These are phyloP conservation scores for Agriopis marginaria DNA, from an alignment of 2,888 invertebrate genomes.

Conservation along the genomic window DNA sequence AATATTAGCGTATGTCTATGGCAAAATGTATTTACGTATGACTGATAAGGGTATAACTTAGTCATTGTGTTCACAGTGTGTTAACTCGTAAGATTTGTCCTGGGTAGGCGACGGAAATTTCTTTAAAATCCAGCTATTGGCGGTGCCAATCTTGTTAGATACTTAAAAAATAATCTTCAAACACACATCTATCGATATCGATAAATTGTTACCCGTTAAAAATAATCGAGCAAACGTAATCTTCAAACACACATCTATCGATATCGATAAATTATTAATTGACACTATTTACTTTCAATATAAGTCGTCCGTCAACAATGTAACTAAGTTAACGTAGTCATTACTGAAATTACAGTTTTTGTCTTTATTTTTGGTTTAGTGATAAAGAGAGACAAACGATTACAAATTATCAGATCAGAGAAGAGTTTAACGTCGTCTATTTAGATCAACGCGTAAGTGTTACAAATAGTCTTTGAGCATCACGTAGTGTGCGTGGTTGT, in stretches of 20 bases:
- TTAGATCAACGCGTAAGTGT: slow-evolving; percentile 20
- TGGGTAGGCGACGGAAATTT: slow-evolving; percentile 24
- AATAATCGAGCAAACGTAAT: not conserved
- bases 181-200: not conserved
- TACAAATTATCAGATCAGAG: slow-evolving; percentile 6
- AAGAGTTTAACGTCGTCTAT: slow-evolving; percentile 14
- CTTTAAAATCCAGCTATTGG: not conserved
- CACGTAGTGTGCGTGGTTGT: slow-evolving; percentile 2
- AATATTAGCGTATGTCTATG: slow-evolving; percentile 30
- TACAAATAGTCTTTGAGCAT: slow-evolving; percentile 11
- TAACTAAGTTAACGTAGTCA: not conserved
- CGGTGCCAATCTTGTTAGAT: not conserved
- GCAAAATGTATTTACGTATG: slow-evolving; percentile 43
- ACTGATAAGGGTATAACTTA: slow-evolving; percentile 43
- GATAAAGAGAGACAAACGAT: slow-evolving; percentile 8
- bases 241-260: not conserved
- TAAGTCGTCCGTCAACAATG: not conserved
- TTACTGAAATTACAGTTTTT: not conserved
- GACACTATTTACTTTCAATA: not conserved
- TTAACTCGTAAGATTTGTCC: slow-evolving; percentile 23
- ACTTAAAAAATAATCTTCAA: not conserved
- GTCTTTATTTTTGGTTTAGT: slow-evolving; percentile 13
- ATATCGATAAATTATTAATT: not conserved
- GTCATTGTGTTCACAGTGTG: slow-evolving; percentile 37
- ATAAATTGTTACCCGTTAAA: not conserved